Conservation (phyloP, 1,140 invertebrate species). For the Trachymyrmex cornetzi region DNA sequence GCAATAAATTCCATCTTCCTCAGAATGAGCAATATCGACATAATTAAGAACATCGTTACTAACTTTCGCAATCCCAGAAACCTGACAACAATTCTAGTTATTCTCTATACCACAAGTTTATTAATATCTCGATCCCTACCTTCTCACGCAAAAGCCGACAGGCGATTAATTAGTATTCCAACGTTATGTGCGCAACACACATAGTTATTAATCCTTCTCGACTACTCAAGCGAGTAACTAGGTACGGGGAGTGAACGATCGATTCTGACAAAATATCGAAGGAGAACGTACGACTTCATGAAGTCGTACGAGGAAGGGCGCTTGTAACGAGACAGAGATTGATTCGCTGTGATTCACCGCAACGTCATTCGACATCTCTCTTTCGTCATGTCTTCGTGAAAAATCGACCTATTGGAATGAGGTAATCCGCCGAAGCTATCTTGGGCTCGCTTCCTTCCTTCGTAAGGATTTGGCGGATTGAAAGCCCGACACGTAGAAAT, state of each 20-base stretch:
- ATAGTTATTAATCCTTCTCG: conserved; percentile 46
- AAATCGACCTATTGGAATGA: conserved; percentile 55
- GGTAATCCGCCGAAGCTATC: conserved; percentile 46
- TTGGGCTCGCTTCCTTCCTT: conserved; percentile 21
- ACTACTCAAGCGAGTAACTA: conserved; percentile 1
- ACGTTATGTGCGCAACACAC: conserved; percentile 38
- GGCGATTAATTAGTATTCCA: conserved; percentile 49
- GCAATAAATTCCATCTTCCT: not conserved
- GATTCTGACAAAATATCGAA: conserved; percentile 56
- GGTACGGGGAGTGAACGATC: conserved; percentile 5
- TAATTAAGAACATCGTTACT: conserved; percentile 38
- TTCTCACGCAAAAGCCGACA: conserved; percentile 23
- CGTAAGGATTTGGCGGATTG: conserved; percentile 50
- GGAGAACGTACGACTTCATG: conserved; percentile 48
- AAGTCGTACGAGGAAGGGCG: conserved; percentile 16
- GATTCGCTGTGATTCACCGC: conserved; percentile 55
- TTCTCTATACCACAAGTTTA: not conserved
- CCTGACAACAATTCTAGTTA: not conserved
- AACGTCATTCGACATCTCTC: conserved; percentile 57
- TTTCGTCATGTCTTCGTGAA: conserved; percentile 50
- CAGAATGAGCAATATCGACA: conserved; percentile 32
- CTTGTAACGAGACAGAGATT: conserved; percentile 62
- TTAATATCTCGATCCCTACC: conserved; percentile 45
- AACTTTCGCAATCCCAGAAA: conserved; percentile 34
- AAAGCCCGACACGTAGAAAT: conserved; percentile 39